These are phyloP conservation scores for Holothuria glaberrima DNA, from an alignment of 35 echinoderm and acorn worm genomes.

Conservation along the genomic window DNA sequence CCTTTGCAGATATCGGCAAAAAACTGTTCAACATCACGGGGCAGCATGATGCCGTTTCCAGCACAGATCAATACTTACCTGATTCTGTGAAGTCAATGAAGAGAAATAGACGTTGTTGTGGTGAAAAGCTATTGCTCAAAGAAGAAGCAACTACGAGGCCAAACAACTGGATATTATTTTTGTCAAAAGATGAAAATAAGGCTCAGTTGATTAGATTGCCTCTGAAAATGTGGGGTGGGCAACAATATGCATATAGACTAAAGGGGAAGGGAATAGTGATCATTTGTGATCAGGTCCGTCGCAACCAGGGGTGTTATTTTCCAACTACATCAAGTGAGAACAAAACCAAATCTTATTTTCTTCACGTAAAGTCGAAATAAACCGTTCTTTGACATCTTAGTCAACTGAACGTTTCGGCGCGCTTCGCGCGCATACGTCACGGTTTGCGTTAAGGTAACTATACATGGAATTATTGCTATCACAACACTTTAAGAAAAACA, in stretches of 20 bases:
- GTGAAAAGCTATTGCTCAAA: background rate
- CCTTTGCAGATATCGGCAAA: background rate
- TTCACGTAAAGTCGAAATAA: no score
- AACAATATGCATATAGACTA: background rate
- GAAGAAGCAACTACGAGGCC: background rate
- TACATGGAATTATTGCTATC: no score
- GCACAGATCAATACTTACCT: background rate
- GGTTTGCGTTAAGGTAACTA: no score
- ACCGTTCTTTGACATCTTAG: no score
- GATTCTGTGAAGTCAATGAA: background rate
- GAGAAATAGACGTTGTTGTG: background rate
- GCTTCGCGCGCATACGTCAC: no score
- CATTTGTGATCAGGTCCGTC: no score
- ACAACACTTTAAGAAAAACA: no score
- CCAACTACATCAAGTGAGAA: no score
- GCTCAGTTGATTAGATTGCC: background rate
- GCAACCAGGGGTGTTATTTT: no score
- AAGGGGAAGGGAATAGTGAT: background rate
- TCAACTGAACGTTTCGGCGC: no score
- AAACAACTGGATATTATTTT: background rate
- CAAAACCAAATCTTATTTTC: no score
- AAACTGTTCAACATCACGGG: background rate
- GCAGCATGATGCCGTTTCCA: background rate
- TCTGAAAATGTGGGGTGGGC: background rate
- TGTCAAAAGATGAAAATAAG: conserved; percentile 26